Evolutionary conservation across 2,113 vertebrate genomes (phyloP).

Genomic region (Epinephelus moara): DNA sequence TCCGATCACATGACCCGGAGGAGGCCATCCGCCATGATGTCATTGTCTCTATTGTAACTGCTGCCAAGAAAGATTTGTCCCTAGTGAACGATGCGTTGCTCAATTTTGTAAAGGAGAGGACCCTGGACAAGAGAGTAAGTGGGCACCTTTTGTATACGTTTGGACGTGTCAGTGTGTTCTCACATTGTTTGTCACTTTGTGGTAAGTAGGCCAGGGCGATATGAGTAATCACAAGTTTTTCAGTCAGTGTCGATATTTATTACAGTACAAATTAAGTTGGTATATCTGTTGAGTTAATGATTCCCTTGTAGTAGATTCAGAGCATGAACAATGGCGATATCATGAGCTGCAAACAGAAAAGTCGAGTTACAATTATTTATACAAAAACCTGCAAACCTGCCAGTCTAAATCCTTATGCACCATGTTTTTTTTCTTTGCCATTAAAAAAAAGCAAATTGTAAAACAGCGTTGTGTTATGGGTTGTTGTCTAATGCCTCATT

Average conservation of each 20-base stretch:
- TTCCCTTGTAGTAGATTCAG: background rate
- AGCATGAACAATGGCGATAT: background rate
- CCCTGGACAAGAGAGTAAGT: slow-evolving; percentile 95
- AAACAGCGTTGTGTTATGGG: no score
- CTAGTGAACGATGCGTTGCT: slow-evolving; percentile 97
- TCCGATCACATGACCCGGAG: slow-evolving; percentile 97
- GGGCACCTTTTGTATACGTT: background rate
- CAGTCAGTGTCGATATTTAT: background rate
- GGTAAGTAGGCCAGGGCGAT: background rate
- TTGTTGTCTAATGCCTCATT: no score
- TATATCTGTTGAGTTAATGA: background rate
- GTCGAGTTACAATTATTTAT: no score
- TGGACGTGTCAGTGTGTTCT: background rate
- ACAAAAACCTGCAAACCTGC: no score
- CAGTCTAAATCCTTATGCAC: no score
- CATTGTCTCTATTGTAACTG: slow-evolving; percentile 99
- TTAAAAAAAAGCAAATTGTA: no score
- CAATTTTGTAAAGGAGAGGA: slow-evolving; percentile 97
- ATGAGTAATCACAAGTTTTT: background rate
- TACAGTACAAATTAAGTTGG: background rate
- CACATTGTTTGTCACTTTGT: background rate
- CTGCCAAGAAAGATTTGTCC: slow-evolving; percentile 97
- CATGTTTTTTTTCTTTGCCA: no score
- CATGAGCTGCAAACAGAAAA: no score
- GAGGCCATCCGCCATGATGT: slow-evolving; percentile 99